phyloP scores from a whole-genome alignment of 1,140 invertebrate species.

The Eupeodes corollae region DNA sequence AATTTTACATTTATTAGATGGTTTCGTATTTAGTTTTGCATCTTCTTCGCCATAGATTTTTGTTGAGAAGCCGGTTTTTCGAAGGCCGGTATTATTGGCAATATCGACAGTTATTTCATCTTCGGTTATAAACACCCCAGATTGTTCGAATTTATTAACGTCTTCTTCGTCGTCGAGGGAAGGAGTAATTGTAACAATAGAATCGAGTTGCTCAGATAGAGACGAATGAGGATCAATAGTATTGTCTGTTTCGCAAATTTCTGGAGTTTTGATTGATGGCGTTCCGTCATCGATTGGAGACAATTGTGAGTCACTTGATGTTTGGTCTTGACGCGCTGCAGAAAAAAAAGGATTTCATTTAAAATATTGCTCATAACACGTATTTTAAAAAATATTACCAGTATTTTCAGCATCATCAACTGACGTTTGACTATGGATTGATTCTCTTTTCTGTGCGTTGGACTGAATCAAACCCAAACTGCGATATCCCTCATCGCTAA shows the following conservation, averaged over 20 bases:
- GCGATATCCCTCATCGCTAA: conserved; percentile 77
- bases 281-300: conserved; percentile 25
- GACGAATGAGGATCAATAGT: conserved; percentile 1
- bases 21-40: conserved; percentile 10
- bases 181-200: neutral
- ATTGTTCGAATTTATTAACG: conserved; percentile 24
- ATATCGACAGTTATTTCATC: conserved; percentile 51
- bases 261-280: conserved; percentile 5
- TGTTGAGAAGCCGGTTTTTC: conserved; percentile 51
- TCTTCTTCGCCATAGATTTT: conserved; percentile 43
- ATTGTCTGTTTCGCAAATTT: conserved; percentile 5
- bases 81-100: conserved; percentile 51
- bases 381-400: no score
- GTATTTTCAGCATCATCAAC: conserved; percentile 55
- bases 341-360: conserved; percentile 3
- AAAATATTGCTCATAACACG: neutral
- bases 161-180: neutral
- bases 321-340: conserved; percentile 33
- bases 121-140: conserved; percentile 38
- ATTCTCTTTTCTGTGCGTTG: conserved; percentile 47
- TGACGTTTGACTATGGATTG: conserved; percentile 52
- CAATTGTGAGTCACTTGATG: conserved; percentile 35
- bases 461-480: conserved; percentile 59
- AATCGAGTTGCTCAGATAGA: no score
- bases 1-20: conserved; percentile 19